Conservation (phyloP, 2,113 vertebrate species). For the Colius striatus region DNA sequence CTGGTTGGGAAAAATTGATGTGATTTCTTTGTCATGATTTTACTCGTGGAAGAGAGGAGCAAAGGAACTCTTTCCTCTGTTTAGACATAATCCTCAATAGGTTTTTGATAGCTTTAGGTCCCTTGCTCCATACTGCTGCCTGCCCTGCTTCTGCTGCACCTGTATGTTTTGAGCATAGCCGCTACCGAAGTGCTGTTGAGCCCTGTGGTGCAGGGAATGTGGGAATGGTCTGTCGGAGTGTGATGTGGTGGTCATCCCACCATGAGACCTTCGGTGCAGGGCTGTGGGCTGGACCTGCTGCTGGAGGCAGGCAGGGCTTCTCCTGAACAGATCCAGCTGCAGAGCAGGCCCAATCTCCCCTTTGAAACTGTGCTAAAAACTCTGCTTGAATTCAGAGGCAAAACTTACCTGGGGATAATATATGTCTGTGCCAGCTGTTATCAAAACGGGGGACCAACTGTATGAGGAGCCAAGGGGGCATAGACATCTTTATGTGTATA, state of each 20-base stretch:
- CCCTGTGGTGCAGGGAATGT: constrained; percentile 15
- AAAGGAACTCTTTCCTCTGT: not conserved
- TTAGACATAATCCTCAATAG: constrained; percentile 56
- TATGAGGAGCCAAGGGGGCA: not conserved
- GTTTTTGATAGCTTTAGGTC: constrained; percentile 44
- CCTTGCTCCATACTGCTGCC: not conserved
- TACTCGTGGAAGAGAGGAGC: not conserved
- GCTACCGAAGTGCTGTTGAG: not conserved
- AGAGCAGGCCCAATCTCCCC: not conserved
- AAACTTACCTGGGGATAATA: constrained; percentile 50
- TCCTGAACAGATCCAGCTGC: constrained; percentile 51
- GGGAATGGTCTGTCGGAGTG: not conserved
- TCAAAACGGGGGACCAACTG: not conserved
- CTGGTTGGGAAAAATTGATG: not conserved
- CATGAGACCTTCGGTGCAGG: not conserved
- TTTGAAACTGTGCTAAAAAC: not conserved
- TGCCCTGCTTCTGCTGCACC: constrained; percentile 5
- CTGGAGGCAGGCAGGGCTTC: not conserved
- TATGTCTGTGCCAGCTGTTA: constrained; percentile 33
- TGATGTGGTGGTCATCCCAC: not conserved
- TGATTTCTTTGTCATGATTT: constrained; percentile 44
- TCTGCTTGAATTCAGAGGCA: constrained; percentile 30
- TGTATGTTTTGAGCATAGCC: not conserved
- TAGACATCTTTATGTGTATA: not conserved
- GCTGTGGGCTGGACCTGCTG: not conserved